Evolutionary conservation across 2,888 invertebrate species (phyloP).

Genomic region (Cremastinae sp.): DNA sequence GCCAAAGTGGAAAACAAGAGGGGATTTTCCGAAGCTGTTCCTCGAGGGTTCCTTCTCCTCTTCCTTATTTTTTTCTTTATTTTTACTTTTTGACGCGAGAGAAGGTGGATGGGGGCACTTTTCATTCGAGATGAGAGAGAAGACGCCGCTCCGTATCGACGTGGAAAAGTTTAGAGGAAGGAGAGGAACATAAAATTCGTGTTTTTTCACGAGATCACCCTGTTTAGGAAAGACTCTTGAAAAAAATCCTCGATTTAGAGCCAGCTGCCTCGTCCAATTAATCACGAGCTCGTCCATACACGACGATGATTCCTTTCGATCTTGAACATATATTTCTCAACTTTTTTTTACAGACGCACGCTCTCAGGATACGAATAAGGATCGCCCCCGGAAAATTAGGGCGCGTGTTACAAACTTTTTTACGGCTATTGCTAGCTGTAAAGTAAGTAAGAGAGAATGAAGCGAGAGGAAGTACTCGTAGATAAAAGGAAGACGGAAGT

Average conservation of each 20-base stretch:
- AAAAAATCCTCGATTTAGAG: conserved; percentile 31
- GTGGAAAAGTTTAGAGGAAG: conserved; percentile 21
- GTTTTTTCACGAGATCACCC: conserved; percentile 56
- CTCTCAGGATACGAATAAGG: too few species aligned
- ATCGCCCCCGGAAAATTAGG: too few species aligned
- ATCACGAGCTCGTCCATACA: conserved; percentile 15
- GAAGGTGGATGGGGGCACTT: conserved; percentile 18
- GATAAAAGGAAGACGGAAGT: conserved; percentile 33
- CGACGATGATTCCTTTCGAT: not conserved
- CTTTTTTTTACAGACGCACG: not conserved
- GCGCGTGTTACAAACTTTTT: not conserved
- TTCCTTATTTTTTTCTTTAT: conserved; percentile 6
- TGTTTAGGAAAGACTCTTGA: conserved; percentile 45
- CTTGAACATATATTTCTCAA: conserved; percentile 1
- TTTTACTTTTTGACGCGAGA: not conserved
- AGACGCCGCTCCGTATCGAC: conserved; percentile 20
- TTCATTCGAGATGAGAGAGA: conserved; percentile 29
- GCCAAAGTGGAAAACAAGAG: conserved; percentile 61
- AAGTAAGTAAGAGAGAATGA: conserved; percentile 1
- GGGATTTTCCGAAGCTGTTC: conserved; percentile 30
- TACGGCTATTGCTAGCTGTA: conserved; percentile 9
- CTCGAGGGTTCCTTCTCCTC: conserved; percentile 27
- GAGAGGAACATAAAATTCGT: conserved; percentile 21
- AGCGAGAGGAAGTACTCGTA: not conserved
- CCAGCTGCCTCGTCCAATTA: conserved; percentile 49